Evolutionary conservation across 2,888 invertebrate genomes (phyloP).

Genomic region (Lepidocyrtinus sp.): DNA sequence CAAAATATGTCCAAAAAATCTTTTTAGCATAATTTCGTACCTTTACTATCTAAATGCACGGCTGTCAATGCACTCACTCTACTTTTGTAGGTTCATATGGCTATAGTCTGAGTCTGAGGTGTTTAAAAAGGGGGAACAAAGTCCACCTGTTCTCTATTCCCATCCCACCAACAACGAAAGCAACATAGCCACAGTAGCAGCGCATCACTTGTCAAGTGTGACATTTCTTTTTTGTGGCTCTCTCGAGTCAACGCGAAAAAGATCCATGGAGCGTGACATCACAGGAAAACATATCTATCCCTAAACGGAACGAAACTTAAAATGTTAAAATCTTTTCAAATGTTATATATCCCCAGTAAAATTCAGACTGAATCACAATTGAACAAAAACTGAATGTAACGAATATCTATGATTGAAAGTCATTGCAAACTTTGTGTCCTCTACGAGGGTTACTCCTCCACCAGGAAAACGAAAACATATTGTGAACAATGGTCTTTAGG

Average conservation of each 20-base stretch:
- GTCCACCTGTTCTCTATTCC: not conserved
- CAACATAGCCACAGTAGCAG: not conserved
- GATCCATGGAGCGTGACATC: slow-evolving; percentile 51
- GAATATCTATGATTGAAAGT: too few relatives aligned
- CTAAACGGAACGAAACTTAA: too few relatives aligned
- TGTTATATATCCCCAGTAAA: too few relatives aligned
- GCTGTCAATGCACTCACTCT: too few relatives aligned
- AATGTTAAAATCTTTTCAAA: too few relatives aligned
- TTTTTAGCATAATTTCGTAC: not conserved
- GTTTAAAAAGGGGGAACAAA: slow-evolving; percentile 4
- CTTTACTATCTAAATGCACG: too few relatives aligned
- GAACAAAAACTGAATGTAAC: too few relatives aligned
- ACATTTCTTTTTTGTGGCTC: slow-evolving; percentile 35
- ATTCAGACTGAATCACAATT: too few relatives aligned
- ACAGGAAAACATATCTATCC: not conserved
- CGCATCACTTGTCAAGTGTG: slow-evolving; percentile 58
- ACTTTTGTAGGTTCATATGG: too few relatives aligned
- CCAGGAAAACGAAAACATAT: not conserved
- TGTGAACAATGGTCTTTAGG: not conserved
- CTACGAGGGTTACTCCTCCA: too few relatives aligned
- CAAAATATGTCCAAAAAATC: not conserved
- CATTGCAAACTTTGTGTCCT: too few relatives aligned
- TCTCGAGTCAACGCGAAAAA: not conserved
- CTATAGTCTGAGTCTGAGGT: slow-evolving; percentile 26
- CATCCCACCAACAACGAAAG: not conserved